Base-by-base conservation (phyloP, 2,888 invertebrate genomes). In the Coecobrya sp. region DNA sequence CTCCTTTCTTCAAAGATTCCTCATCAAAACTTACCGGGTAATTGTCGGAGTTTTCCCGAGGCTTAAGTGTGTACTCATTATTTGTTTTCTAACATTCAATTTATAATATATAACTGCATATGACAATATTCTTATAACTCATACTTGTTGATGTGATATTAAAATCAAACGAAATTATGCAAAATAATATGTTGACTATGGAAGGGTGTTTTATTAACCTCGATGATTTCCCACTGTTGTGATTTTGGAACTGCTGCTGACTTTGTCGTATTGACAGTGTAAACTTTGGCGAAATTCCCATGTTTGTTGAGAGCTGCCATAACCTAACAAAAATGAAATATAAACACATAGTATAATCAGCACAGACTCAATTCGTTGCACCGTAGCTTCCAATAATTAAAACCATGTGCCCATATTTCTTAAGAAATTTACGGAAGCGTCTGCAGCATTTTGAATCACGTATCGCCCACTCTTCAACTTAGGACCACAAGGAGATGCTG, bases 211-310 rank as follows among this genome's bases (percentile, higher is more conserved):
- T 59, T 59, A 55, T 13, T 42, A 73, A 93, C 93, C 92, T 93
- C 93, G 19, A 92, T 10, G n/a, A 93, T 52, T 62, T 93, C 93
- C 93, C 93, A 93, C 79, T 93, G 93, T 65, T 93, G 93, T 16
- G 84, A 36, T 70, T 93, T 93, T 79, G 93, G 92, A 36, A 93
- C 90, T 27, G 92, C 90, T 70, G 90, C 85, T 7, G 89, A 70
- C 27, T 89, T 90, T 11, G 88, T 73, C 2, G 93, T 85, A 27
- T 93, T 87, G 19, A 89, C 91, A 1, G 93, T 92, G 30, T 27
- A 92, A 27, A 49, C 81, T 65, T 89, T 91, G 30, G 93, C 93
- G 55, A 93, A 93, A 42, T 92, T 90, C 81, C 93, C 93, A 49
- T 91, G 91, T 25, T 93, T 91, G 25, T 87, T 91, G n/a, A 91